These are phyloP conservation scores for Stichopus chloronotus DNA, from an alignment of 35 echinoderm and acorn worm genomes.

Conservation along the genomic window DNA sequence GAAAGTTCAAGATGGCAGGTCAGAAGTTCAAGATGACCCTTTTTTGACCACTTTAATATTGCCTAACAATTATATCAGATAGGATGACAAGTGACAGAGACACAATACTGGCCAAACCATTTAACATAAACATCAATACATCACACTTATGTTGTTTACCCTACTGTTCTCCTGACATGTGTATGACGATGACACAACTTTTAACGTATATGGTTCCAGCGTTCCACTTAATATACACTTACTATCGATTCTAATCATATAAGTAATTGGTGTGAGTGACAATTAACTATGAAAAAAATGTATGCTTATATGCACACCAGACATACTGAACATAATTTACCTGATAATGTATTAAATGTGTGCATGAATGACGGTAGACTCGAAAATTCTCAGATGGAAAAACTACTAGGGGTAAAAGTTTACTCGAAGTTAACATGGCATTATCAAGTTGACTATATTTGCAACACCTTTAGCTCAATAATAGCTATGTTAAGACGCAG, in stretches of 20 bases:
- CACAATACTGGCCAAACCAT: too few species aligned
- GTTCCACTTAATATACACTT: too few species aligned
- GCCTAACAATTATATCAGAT: too few species aligned
- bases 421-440: neutral
- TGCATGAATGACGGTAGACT: neutral
- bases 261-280: neutral
- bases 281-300: constrained; percentile 12
- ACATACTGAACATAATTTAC: neutral
- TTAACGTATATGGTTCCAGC: neutral
- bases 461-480: neutral
- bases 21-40: too few species aligned
- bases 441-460: neutral
- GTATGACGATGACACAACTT: neutral
- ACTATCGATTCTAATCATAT: neutral
- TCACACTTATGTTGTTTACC: neutral
- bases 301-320: neutral
- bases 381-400: neutral
- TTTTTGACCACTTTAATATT: too few species aligned
- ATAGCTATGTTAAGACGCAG: neutral
- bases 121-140: too few species aligned
- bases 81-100: too few species aligned
- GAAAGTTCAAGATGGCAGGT: too few species aligned
- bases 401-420: neutral
- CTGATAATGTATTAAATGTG: neutral
- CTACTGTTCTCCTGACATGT: neutral